These are phyloP conservation scores for Polypterus bichir DNA, from an alignment of 2,113 vertebrate species.

Conservation along the genomic window DNA sequence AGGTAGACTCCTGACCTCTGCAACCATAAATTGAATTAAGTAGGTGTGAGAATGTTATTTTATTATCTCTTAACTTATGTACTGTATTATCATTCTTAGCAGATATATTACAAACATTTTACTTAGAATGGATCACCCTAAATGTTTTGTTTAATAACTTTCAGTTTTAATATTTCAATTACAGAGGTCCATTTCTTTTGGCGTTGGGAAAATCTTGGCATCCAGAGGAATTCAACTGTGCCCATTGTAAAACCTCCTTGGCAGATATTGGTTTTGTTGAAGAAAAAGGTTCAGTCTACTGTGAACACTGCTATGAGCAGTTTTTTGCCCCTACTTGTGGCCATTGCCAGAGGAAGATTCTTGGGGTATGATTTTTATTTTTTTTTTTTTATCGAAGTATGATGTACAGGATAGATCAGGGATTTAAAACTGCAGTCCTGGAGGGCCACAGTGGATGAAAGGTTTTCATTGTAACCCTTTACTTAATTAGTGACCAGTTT, in stretches of 20 bases:
- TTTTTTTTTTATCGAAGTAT: too few relatives aligned
- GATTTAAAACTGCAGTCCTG: too few relatives aligned
- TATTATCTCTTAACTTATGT: neutral
- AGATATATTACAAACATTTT: neutral
- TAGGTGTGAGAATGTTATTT: neutral
- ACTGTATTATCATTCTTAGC: neutral
- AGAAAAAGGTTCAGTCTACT: conserved; percentile 77
- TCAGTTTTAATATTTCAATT: conserved; percentile 15
- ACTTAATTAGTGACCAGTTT: too few relatives aligned
- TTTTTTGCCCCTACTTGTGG: conserved; percentile 82
- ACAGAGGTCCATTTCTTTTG: conserved; percentile 87
- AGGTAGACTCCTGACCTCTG: too few relatives aligned
- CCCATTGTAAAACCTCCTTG: conserved; percentile 80
- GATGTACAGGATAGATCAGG: too few relatives aligned
- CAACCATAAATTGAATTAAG: too few relatives aligned
- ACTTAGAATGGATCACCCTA: neutral
- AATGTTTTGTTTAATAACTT: neutral
- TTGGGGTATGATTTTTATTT: conserved; percentile 64
- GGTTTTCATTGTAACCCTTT: too few relatives aligned
- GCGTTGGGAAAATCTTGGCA: conserved; percentile 96
- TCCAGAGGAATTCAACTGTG: conserved; percentile 86
- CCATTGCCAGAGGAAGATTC: conserved; percentile 79
- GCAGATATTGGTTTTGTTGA: conserved; percentile 81
- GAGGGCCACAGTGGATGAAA: too few relatives aligned
- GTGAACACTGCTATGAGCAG: conserved; percentile 82